Evolutionary conservation across 2,797 vertebrate genomes (phyloP), one percentile per base, ranked within the genome.

Genomic region (Discoglossus pictus): DNA sequence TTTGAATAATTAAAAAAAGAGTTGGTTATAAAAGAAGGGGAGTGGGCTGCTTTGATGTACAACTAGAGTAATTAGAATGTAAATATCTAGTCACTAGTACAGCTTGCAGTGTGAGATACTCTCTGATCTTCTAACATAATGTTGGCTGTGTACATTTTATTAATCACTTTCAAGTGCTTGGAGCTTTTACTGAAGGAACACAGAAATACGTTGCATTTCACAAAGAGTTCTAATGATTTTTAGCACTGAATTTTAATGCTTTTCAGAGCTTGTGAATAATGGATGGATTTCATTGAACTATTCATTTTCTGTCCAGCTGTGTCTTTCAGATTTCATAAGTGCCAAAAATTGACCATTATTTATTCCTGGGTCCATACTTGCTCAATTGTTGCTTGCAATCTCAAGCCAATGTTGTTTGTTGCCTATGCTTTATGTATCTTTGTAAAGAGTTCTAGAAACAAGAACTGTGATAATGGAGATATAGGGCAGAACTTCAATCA

Each of bases 141-240:
- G 13, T 53, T n/a, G n/a, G 43, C 23, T 52, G 48, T 62, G 12
- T 51, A 61, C 0, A 27, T 0, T 75, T 71, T 59, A 50, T 38
- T 56, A 44, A 52, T 71, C 73, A 42, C 8, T 76, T 75, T 73
- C 21, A 69, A 75, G 66, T 35, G 16, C 18, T 63, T 40, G 35
- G 0, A 65, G 68, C 12, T 50, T 1, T 42, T 73, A 61, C 9
- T 31, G 25, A 72, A 43, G 36, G 59, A 60, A 73, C 68, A 17
- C 39, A 4, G 61, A 2, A 34, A 6, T 55, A 50, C 7, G 56
- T 73, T 62, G 59, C 64, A 24, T 42, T 55, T 64, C 4, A 31
- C 36, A 24, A 54, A 48, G 3, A 59, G 42, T 25, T 7, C 6
- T 5, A 21, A 72, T 2, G 0, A 21, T 58, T 56, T n/a, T 25